Base-by-base conservation (phyloP, 1,140 invertebrate genomes). In the Eurosta solidaginis region DNA sequence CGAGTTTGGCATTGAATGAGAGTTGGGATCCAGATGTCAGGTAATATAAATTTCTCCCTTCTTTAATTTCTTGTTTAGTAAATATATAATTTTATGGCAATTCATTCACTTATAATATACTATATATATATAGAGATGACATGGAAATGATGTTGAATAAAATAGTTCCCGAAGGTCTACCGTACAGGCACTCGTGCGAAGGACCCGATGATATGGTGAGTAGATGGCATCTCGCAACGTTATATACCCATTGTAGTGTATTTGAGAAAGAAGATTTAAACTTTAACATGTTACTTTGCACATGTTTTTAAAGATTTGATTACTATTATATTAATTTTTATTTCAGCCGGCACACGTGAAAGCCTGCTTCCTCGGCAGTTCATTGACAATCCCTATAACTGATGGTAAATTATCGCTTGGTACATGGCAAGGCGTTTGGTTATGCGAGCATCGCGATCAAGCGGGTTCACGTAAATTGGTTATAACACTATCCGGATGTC, bases 121-220 rank as follows among this genome's bases (percentile, higher is more conserved):
- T 29, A 14, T 25, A 59, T 7, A 44, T 44, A 25, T 74, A 42
- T 47, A 88, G 96, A 89, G 96, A 97, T 87, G 97, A 98, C 87
- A 97, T 98, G 95, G 96, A 98, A 91, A 98, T 97, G 96, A 98
- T 98, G 95, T 91, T 98, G 88, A 97, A 98, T 90, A 97, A 97
- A 93, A 96, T 98, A 89, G 95, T 98, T 90, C 97, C 97, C 89
- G 97, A 98, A 92, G 95, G 94, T 88, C 92, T 97, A 89, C 94
- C 94, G 86, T 98, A 97, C 88, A 93, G 95, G 90, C 97, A 99
- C 90, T 96, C 95, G 59, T 97, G 96, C 89, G 97, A 99, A 92
- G 97, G 97, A 79, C 96, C 97, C 81, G 97, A 99, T 89, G 97
- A 99, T 89, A 99, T 98, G 97, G 96, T 98, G 89, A 91, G 29